Evolutionary conservation across 1,140 invertebrate genomes (phyloP), one percentile per base, ranked within the genome.

Genomic region (Drosophila ogumai): DNA sequence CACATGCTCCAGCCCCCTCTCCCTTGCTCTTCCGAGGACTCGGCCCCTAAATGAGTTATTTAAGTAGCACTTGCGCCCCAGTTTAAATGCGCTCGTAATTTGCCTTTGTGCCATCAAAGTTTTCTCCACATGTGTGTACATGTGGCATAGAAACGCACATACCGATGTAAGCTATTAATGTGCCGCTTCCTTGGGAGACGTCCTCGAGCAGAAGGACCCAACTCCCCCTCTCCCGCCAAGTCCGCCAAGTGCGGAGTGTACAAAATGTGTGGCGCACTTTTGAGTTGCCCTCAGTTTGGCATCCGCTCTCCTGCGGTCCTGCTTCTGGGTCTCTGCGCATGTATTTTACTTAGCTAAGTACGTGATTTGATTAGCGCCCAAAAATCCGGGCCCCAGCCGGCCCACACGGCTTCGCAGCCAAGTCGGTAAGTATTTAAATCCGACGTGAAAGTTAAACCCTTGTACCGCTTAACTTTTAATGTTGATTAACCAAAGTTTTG

Each of bases 261-360:
- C 60, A 57, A 65, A 66, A 56, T 64, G 63, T 82, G 71, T 56
- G 64, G 69, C 79, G 71, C 49, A 87, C 66, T 88, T 87, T 79
- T 78, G 44, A 54, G 46, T 63, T 61, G 66, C 69, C 49, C 25
- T 63, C 56, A 41, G 34, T 54, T 28, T 49, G 44, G 47, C 32
- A 6, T 19, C 52, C 52, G 57, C 68, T 55, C 54, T 54, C 19
- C 52, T 36, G 32, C 32, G 19, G 52, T 54, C 32, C 61, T 71
- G 54, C 41, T 52, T 65, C 56, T 59, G 56, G 54, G 52, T 64
- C 34, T 67, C 25, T 68, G 59, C 43, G 60, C 73, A 73, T 80
- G 78, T 85, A 90, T 88, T 90, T 90, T 90, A 90, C 85, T 90
- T 90, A 78, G 86, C 81, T 90, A 90, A 90, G 85, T 90, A 90